Evolutionary conservation across 2,797 vertebrate species (phyloP), one percentile per base, ranked within the genome.

Genomic region (Fistularia commersonii): DNA sequence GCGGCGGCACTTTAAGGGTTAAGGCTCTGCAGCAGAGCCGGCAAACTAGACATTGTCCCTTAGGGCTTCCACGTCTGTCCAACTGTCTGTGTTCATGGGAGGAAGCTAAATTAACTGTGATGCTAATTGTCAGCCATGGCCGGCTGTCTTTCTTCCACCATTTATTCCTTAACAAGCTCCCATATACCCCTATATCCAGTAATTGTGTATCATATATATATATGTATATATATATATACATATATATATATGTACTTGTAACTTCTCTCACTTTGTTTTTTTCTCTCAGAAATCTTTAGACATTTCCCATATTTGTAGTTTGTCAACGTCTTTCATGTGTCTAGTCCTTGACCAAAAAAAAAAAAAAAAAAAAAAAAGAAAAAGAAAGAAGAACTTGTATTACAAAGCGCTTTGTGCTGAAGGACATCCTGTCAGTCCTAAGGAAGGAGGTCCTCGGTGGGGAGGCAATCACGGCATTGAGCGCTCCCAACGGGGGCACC

Each of bases 401-500:
- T 23, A 7, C 23, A 11, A 42, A 43, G 38, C 11, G 9, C 63
- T 14, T 48, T 12, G 51, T 40, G 54, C 54, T 64, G 67, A 80
- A 80, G 74, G 69, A 74, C 67, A 32, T 74, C 45, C 62, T 61
- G 10, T 52, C 54, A 40, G 54, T 72, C 68, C 32, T 13, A 23
- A 59, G 48, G 46, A 52, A 0, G 13, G 51, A 48, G 42, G 65
- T 38, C 40, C 48, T 66, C 53, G 11, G 36, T 12, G 23, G 69
- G 66, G 59, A 54, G 49, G 54, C 51, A 51, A 50, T 47, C 64
- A 10, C 32, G 5, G 41, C 23, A 38, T 32, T 6, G 43, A 57
- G 50, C 15, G 48, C 54, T 41, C 57, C 41, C 78, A 52, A 34
- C 6, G 8, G 73, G 66, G 74, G 67, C 5, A 50, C 48, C 61